These are phyloP conservation scores for Anser cygnoides DNA, from an alignment of 2,113 vertebrate species.

Conservation along the genomic window DNA sequence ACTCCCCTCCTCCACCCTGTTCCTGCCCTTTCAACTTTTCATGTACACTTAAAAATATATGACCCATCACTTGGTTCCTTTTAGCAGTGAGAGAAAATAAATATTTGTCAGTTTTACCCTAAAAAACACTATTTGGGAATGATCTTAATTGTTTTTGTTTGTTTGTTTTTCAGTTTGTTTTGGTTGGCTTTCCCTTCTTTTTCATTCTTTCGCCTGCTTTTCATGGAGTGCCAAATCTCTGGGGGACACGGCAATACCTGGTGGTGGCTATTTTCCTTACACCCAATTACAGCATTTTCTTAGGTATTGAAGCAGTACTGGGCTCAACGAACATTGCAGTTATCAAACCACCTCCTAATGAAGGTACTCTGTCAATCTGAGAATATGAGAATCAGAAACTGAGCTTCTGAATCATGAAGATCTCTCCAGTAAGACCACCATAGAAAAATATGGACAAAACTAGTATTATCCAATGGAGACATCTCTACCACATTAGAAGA, in stretches of 20 bases:
- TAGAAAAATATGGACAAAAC: neutral
- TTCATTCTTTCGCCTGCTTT: neutral
- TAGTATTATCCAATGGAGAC: neutral
- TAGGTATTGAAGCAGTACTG: neutral
- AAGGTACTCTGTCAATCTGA: neutral
- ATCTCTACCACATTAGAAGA: neutral
- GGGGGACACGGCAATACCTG: neutral
- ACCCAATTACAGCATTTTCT: neutral
- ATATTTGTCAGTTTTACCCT: neutral
- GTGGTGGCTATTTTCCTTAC: neutral
- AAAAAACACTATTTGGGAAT: neutral
- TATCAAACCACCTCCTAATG: neutral
- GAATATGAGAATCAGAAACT: neutral
- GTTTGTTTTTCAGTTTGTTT: too few species aligned
- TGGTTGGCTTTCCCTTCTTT: neutral
- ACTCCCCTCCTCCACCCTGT: neutral
- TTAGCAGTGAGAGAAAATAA: neutral
- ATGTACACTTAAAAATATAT: neutral
- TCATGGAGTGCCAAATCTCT: rapidly evolving
- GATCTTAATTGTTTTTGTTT: neutral
- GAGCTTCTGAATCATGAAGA: neutral
- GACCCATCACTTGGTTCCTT: neutral
- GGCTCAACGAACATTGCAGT: neutral
- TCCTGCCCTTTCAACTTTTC: neutral
- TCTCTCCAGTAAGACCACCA: neutral